phyloP scores from a whole-genome alignment of 2,797 vertebrate genomes.

The Nannoperca obscura region DNA sequence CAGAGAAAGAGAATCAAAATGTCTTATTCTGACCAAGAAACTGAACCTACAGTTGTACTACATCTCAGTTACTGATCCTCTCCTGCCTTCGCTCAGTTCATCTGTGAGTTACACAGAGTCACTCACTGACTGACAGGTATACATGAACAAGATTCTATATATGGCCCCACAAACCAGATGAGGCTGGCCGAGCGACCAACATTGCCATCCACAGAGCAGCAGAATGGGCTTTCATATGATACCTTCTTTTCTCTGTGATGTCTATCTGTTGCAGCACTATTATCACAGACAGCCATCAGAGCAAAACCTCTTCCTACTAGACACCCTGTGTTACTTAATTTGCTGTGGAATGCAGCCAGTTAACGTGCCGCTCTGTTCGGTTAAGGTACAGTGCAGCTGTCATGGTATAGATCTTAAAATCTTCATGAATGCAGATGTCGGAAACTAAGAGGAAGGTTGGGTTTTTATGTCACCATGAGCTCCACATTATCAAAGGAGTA shows the following conservation, averaged over 20 bases:
- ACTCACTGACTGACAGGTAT: neutral
- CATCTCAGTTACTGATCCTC: slow-evolving; percentile 80
- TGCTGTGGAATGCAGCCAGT: slow-evolving; percentile 88
- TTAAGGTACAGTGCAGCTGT: slow-evolving; percentile 82
- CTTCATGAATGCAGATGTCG: neutral
- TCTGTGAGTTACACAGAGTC: slow-evolving; percentile 15
- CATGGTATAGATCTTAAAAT: neutral
- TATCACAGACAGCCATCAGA: slow-evolving; percentile 67
- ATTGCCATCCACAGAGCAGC: neutral
- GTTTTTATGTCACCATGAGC: neutral
- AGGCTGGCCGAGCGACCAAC: no score
- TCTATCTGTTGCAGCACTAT: slow-evolving; percentile 72
- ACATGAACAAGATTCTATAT: no score
- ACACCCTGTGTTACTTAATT: slow-evolving; percentile 90
- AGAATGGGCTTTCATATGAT: neutral
- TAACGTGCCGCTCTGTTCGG: slow-evolving; percentile 87
- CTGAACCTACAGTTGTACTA: slow-evolving; percentile 91
- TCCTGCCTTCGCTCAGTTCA: neutral
- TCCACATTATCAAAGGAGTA: neutral
- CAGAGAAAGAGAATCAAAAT: slow-evolving; percentile 88
- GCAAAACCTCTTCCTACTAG: slow-evolving; percentile 86
- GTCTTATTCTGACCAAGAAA: slow-evolving; percentile 84
- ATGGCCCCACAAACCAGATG: neutral
- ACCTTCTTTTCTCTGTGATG: neutral
- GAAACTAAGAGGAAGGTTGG: neutral